phyloP scores from a whole-genome alignment of 2,888 invertebrate genomes.

The Galeopsomyia nigrocyanea region DNA sequence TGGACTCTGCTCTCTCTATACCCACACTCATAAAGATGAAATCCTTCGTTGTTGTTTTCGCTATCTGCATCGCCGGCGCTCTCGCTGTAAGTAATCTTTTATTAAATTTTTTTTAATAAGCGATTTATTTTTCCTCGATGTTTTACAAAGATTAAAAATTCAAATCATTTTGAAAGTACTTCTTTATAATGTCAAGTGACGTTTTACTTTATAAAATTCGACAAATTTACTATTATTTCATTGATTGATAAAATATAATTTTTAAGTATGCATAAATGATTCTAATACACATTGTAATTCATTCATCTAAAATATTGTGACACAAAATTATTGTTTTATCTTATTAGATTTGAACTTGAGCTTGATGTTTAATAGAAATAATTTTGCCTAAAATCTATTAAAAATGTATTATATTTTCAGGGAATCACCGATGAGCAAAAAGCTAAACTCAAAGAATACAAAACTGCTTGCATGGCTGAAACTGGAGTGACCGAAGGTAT shows the following conservation, averaged over 20 bases:
- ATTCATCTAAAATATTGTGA: too few species aligned
- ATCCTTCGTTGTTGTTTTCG: conserved; percentile 48
- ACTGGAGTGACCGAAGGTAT: conserved; percentile 57
- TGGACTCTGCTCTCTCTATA: not conserved
- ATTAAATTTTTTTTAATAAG: not conserved
- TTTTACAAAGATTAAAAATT: too few species aligned
- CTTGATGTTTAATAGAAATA: conserved; percentile 1
- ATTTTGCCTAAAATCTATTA: not conserved
- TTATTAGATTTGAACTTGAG: not conserved
- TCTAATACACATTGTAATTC: too few species aligned
- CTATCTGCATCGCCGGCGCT: conserved; percentile 50
- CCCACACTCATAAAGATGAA: not conserved
- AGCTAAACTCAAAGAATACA: conserved; percentile 53
- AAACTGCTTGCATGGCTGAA: conserved; percentile 54
- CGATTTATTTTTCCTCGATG: not conserved
- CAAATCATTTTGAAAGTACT: too few species aligned
- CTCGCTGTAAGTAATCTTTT: conserved; percentile 42
- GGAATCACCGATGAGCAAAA: conserved; percentile 53
- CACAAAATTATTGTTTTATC: too few species aligned
- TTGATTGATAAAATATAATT: too few species aligned
- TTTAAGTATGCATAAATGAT: too few species aligned
- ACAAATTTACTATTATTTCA: too few species aligned
- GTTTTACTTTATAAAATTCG: too few species aligned
- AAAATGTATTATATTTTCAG: conserved; percentile 1
- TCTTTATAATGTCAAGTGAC: too few species aligned